Evolutionary conservation across 1,140 invertebrate genomes (phyloP).

Genomic region (Calephelis nemesis): DNA sequence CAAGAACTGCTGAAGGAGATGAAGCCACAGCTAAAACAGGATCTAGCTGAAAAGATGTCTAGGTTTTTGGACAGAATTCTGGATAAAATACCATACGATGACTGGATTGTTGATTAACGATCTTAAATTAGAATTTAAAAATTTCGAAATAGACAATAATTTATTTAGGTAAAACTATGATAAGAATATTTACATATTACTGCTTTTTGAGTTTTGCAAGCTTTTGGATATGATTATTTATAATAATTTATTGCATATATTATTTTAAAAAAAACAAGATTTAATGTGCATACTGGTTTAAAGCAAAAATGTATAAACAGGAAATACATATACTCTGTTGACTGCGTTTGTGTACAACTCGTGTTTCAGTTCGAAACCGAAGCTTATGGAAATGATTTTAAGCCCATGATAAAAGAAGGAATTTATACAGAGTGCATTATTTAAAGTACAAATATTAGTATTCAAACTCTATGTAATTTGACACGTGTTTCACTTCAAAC

Average conservation of each 20-base stretch:
- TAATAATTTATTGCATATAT: neutral
- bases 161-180: slow-evolving; percentile 1
- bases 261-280: neutral
- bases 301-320: neutral
- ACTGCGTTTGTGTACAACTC: neutral
- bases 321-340: neutral
- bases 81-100: slow-evolving; percentile 87
- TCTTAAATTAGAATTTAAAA: neutral
- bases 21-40: slow-evolving; percentile 89
- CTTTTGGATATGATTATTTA: neutral
- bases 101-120: slow-evolving; percentile 80
- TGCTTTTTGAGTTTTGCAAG: neutral
- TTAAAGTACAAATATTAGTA: too few relatives aligned
- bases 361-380: slow-evolving; percentile 4
- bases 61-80: slow-evolving; percentile 88
- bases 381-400: neutral
- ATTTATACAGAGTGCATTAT: too few relatives aligned
- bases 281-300: neutral
- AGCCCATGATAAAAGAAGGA: too few relatives aligned
- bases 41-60: slow-evolving; percentile 86
- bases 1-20: slow-evolving; percentile 91
- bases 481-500: too few relatives aligned
- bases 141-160: neutral
- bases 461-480: too few relatives aligned
- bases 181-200: neutral